Conservation (phyloP, 2,797 vertebrate species). For the Scyliorhinus canicula region DNA sequence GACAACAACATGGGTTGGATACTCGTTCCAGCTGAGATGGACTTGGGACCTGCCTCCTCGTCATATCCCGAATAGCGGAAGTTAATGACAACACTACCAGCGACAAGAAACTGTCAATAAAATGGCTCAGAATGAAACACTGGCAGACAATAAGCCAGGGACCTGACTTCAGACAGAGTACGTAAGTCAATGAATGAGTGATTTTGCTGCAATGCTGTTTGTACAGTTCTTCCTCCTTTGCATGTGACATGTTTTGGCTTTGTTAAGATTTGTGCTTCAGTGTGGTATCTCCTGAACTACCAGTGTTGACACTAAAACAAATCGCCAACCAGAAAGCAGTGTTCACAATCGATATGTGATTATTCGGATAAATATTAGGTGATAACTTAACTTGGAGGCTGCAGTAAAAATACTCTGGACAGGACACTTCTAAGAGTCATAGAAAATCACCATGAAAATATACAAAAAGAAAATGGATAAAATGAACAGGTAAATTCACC, state of each 20-base stretch:
- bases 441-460: neutral
- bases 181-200: too few species aligned
- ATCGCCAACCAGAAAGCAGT: neutral
- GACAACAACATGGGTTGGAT: too few species aligned
- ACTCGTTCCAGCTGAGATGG: too few species aligned
- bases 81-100: too few species aligned
- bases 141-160: too few species aligned
- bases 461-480: neutral
- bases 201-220: neutral
- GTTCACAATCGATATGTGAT: neutral
- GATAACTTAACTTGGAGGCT: neutral
- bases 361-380: neutral
- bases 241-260: neutral
- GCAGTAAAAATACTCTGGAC: neutral
- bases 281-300: neutral
- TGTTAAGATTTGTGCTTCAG: neutral
- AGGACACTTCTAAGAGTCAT: neutral
- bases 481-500: neutral
- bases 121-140: too few species aligned
- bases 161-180: too few species aligned
- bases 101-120: too few species aligned
- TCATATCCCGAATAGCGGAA: too few species aligned
- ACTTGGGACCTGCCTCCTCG: too few species aligned
- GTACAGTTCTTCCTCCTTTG: neutral
- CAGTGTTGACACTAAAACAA: neutral